These are phyloP conservation scores for Tetrao urogallus DNA, from an alignment of 2,113 vertebrate species.

Conservation along the genomic window DNA sequence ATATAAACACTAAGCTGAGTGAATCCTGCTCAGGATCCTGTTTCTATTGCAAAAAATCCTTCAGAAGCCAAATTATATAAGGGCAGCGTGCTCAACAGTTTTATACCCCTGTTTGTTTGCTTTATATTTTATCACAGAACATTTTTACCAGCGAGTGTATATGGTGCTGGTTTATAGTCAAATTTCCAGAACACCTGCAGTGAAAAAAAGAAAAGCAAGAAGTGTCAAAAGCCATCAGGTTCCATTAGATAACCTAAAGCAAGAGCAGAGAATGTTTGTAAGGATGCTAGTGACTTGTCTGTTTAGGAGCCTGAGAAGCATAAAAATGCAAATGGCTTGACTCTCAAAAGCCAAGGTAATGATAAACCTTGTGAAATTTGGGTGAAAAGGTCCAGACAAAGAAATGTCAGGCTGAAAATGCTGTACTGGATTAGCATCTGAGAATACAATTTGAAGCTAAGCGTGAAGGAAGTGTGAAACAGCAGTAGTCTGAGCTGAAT, in stretches of 20 bases:
- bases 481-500: not conserved
- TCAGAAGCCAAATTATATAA: not conserved
- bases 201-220: not conserved
- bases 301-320: not conserved
- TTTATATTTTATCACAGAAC: not conserved
- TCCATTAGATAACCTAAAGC: not conserved
- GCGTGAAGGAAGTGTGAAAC: not conserved
- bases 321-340: not conserved
- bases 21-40: not conserved
- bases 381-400: not conserved
- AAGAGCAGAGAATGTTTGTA: not conserved
- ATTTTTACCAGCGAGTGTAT: not conserved
- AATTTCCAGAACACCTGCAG: not conserved
- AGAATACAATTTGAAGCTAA: not conserved
- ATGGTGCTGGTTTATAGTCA: not conserved
- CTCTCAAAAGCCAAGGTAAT: not conserved
- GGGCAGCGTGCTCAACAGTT: fast-evolving
- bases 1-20: not conserved
- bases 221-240: not conserved
- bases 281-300: not conserved
- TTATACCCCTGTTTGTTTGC: not conserved
- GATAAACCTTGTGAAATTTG: not conserved
- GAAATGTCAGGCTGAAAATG: not conserved
- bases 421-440: not conserved
- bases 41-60: not conserved